Conservation (phyloP, 2,888 invertebrate species). For the Brassicogethes aeneus region DNA sequence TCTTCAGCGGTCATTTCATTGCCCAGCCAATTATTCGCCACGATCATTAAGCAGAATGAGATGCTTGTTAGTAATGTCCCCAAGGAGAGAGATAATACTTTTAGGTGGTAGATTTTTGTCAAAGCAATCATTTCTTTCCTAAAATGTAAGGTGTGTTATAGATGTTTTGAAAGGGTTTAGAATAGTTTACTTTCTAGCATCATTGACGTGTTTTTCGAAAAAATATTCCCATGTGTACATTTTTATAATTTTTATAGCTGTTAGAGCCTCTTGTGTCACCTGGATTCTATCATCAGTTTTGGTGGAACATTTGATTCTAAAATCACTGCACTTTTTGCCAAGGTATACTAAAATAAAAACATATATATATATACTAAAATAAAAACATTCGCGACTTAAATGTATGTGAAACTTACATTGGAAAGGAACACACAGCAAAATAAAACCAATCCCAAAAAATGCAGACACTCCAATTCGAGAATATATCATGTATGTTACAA, state of each 20-base stretch:
- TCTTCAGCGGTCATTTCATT: conserved; percentile 22
- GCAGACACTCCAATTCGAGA: conserved; percentile 43
- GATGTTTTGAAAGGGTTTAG: conserved; percentile 1
- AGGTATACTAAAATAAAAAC: conserved; percentile 17
- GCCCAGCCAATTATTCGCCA: conserved; percentile 24
- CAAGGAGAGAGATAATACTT: conserved; percentile 28
- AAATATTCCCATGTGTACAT: conserved; percentile 29
- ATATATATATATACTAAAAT: too few relatives aligned
- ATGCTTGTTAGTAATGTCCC: conserved; percentile 26
- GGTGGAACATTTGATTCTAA: conserved; percentile 19
- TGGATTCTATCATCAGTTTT: conserved; percentile 24
- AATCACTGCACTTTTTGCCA: conserved; percentile 14
- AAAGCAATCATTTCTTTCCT: conserved; percentile 59
- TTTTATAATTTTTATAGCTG: conserved; percentile 27
- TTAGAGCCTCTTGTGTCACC: conserved; percentile 23
- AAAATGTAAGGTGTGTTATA: conserved; percentile 14
- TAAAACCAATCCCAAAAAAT: conserved; percentile 45
- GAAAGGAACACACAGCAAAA: conserved; percentile 38
- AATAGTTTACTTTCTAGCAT: conserved; percentile 21
- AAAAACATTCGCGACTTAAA: too few relatives aligned
- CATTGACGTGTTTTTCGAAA: conserved; percentile 22
- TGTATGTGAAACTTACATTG: too few relatives aligned
- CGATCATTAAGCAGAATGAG: conserved; percentile 23
- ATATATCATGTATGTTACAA: conserved; percentile 72
- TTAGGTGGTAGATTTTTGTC: conserved; percentile 33